Evolutionary conservation across 1,140 invertebrate species (phyloP), one percentile per base, ranked within the genome.

Genomic region (Musca domestica): DNA sequence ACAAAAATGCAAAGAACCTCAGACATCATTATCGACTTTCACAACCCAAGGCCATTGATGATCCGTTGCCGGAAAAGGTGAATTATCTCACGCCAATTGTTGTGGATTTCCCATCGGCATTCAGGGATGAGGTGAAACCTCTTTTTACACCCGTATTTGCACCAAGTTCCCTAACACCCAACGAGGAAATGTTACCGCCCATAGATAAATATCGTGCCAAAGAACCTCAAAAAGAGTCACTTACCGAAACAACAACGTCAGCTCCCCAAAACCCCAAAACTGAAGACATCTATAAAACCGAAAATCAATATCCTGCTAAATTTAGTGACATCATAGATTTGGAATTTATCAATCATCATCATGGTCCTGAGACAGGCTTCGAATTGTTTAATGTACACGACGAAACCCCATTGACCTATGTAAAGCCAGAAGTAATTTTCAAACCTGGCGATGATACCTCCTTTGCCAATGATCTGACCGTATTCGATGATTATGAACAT

Each of bases 381-480:
- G 34, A 61, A 41, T 34, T 61, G 14, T 61, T 61, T n/a, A 61
- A 61, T 34, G 30, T 19, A 12, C 27, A 61, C 19, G 56, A 61
- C 41, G 27, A 41, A 1, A 34, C 12, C 41, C 6, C 7, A 19
- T 20, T 61, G n/a, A 61, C 3, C 41, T 1, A 2, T 17, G 7
- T 10, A 12, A 12, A 6, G 19, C 71, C 70, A 0, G 70, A 70
- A 7, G 56, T 71, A 0, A 15, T 67, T 4, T 75, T 75, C 48
- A 58, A 54, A 70, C 70, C 9, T 0, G 65, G 65, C 0, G 65
- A 66, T 54, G 65, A 66, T 54, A 54, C 52, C 3, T 19, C 15
- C 7, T 66, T 66, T 27, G 19, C 17, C 2, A 19, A 65, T 22
- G 64, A 49, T n/a, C 30, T 20, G 3, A 41, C 56, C 27, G 19